Base-by-base conservation (phyloP, 2,113 vertebrate genomes). In the Acinonyx jubatus region DNA sequence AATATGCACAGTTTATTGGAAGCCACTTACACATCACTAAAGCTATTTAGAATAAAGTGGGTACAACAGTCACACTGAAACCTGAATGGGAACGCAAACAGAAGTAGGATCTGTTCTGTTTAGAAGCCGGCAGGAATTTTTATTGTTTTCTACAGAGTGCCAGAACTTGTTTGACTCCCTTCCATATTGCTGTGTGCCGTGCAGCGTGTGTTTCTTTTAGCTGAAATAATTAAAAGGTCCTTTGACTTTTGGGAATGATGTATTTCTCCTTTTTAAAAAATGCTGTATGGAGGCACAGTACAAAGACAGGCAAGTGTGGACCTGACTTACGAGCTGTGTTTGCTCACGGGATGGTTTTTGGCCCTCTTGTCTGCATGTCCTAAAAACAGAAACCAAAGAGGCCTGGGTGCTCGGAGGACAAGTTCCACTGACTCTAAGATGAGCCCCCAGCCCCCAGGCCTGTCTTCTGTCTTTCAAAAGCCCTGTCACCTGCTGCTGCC, bases 371-470 rank as follows among this genome's bases (percentile, higher is more conserved):
- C 61, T 80, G n/a, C 31, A 41, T 27, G 25, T 73, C 3, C 3
- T 29, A 38, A 45, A 83, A 82, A 25, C 45, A n/a, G 27, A 76
- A 48, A 1, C 38, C 12, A 8, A 15, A 25, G 38, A 25, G 27
- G 36, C 16, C 18, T 29, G 21, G 36, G 9, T 52, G 52, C 9
- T 69, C 33, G 41, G 66, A 66, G 50, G 13, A 74, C 25, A 38
- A 19, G 27, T 86, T 89, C 31, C 69, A 1, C 21, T 15, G 73
- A 66, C 23, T 48, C 12, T 23, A 4, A 50, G 52, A 61, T 3
- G 0, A 25, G 61, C 1, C n/a, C n/a, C 23, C 1, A 1, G 11
- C 7, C 52, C 31, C 48, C 6, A 15, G 12, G n/a, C 61, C 50
- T 52, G 0, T 23, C 29, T 50, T 71, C 50, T 38, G 0, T 38